A percentile compares a stretch with the other conserved stretches of the same genome.
These are phyloP conservation scores for Busseola fusca DNA, from an alignment of 2,888 invertebrate species.

Conservation along the genomic window DNA sequence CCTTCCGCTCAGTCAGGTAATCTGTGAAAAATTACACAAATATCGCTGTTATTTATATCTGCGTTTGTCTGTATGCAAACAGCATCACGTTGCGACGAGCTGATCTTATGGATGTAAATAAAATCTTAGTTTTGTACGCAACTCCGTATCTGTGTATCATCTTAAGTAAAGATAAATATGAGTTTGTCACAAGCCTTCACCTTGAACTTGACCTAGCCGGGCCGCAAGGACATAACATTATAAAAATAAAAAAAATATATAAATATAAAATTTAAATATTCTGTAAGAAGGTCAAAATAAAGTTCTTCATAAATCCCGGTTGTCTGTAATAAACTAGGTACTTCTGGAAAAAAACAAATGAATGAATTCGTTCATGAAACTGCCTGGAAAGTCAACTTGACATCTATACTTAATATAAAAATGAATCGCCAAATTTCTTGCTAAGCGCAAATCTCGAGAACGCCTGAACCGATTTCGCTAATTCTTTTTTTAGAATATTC, in stretches of 20 bases:
- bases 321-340: not conserved
- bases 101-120: conserved; percentile 40
- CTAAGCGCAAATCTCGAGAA: no score
- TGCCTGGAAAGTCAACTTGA: conserved; percentile 7
- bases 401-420: no score
- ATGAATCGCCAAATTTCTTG: no score
- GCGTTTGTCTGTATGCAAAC: conserved; percentile 23
- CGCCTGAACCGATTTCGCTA: no score
- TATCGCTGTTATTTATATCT: conserved; percentile 1
- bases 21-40: conserved; percentile 11
- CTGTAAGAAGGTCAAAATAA: conserved; percentile 25
- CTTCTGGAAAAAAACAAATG: conserved; percentile 6
- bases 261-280: no score
- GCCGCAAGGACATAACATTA: conserved; percentile 3
- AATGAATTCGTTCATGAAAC: conserved; percentile 38
- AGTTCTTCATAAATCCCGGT: conserved; percentile 1
- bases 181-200: conserved; percentile 19
- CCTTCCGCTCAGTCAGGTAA: not conserved
- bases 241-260: no score
- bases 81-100: conserved; percentile 19
- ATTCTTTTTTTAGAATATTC: no score
- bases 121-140: conserved; percentile 5
- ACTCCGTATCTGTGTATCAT: conserved; percentile 23
- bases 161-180: conserved; percentile 8
- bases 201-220: conserved; percentile 30